Evolutionary conservation across 37 sponge, comb jelly and placozoan species (phyloP).

Genomic region (Hexactinellida sp.): DNA sequence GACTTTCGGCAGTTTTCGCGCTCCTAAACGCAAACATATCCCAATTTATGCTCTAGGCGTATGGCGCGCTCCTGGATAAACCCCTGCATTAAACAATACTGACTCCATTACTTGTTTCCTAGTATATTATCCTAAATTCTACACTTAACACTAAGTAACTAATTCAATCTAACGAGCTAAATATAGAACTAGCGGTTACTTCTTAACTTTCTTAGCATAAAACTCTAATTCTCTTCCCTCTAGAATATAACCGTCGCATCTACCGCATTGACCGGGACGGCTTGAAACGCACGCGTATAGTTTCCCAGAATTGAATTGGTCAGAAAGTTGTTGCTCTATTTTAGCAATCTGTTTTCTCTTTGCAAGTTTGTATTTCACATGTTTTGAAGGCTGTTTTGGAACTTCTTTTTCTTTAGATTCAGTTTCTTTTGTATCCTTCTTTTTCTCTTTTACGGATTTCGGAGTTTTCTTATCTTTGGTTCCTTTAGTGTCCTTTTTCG

Average conservation of each 20-base stretch:
- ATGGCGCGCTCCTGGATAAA: too few relatives aligned
- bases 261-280: constrained; percentile 91
- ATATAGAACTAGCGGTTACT: too few relatives aligned
- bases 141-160: too few relatives aligned
- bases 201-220: constrained; percentile 73
- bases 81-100: too few relatives aligned
- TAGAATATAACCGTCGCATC: constrained; percentile 91
- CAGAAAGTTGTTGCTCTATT: constrained; percentile 76
- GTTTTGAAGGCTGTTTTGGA: not conserved
- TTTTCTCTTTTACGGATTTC: not conserved
- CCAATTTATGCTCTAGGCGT: too few relatives aligned
- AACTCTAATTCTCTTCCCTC: constrained; percentile 97
- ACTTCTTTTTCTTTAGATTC: not conserved
- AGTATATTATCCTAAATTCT: too few relatives aligned
- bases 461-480: not conserved
- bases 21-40: too few relatives aligned
- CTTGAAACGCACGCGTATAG: constrained; percentile 86
- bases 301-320: constrained; percentile 89
- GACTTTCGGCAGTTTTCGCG: too few relatives aligned
- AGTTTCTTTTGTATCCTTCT: not conserved
- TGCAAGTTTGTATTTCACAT: constrained; percentile 35
- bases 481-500: not conserved
- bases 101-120: too few relatives aligned
- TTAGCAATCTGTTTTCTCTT: constrained; percentile 50
- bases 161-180: too few relatives aligned